These are phyloP conservation scores for Sycophila texana DNA, from an alignment of 2,888 invertebrate genomes.

Conservation along the genomic window DNA sequence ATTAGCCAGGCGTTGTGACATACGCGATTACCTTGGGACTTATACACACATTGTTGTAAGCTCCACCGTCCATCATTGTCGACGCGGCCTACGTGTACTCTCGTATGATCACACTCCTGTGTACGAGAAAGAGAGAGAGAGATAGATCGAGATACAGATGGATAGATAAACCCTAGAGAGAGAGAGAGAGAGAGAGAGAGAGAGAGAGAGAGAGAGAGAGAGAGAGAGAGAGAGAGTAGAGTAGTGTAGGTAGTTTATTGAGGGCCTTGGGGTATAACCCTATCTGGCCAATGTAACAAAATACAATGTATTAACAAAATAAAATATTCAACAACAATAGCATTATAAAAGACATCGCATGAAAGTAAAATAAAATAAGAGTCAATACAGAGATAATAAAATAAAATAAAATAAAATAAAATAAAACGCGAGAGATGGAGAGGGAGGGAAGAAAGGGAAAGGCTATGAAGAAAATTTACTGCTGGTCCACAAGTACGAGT, in stretches of 20 bases:
- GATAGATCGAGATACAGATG: not conserved
- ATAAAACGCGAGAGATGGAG: no score
- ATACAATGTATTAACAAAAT: no score
- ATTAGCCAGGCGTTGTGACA: conserved; percentile 66
- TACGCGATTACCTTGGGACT: conserved; percentile 73
- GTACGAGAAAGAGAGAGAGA: not conserved
- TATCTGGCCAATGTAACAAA: no score
- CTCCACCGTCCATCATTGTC: conserved; percentile 57
- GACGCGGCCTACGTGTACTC: conserved; percentile 37
- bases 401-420: no score
- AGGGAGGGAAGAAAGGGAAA: conserved; percentile 15
- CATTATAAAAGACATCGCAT: no score
- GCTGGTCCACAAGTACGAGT: not conserved
- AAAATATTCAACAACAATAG: no score
- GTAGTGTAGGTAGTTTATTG: no score
- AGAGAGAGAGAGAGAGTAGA: no score
- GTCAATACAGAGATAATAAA: no score
- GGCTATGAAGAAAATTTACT: conserved; percentile 3
- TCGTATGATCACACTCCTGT: not conserved
- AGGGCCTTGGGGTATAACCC: no score
- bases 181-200: conserved; percentile 1
- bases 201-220: no score
- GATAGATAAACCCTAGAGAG: not conserved
- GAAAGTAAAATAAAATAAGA: no score
- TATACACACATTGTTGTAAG: conserved; percentile 45